phyloP scores from a whole-genome alignment of 2,113 vertebrate genomes.

The Struthidea cinerea region DNA sequence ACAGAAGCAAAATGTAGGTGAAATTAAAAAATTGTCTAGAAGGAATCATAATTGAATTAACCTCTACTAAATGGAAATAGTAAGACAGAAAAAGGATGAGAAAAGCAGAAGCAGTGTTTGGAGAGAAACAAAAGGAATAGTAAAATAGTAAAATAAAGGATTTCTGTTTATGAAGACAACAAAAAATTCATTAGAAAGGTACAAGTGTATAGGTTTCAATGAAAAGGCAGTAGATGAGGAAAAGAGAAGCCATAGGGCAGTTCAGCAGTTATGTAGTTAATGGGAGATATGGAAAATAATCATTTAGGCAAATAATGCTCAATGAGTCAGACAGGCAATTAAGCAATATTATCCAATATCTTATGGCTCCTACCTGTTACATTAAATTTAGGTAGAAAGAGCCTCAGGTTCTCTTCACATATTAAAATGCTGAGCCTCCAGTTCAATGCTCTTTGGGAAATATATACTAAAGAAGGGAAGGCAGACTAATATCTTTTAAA shows the following conservation, averaged over 20 bases:
- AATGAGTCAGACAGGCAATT: background rate
- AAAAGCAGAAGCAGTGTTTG: background rate
- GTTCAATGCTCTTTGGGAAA: background rate
- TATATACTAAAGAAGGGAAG: background rate
- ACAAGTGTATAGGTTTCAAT: background rate
- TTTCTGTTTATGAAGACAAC: background rate
- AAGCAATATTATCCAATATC: background rate
- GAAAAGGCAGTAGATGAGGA: background rate
- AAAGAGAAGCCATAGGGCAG: background rate
- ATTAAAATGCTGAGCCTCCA: background rate
- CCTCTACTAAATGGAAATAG: background rate
- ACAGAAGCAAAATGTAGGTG: background rate
- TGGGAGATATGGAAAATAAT: background rate
- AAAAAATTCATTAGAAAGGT: background rate
- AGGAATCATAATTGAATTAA: background rate
- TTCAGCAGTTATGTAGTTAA: background rate
- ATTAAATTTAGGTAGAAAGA: background rate
- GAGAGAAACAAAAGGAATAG: background rate
- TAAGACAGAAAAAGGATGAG: background rate
- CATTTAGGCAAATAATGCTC: constrained; percentile 7
- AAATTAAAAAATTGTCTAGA: background rate
- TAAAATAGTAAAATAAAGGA: background rate
- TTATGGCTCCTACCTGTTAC: background rate
- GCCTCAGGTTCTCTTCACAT: background rate
- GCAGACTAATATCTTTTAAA: background rate